These are phyloP conservation scores for Zonotrichia albicollis DNA, from an alignment of 2,797 vertebrate genomes.

Conservation along the genomic window DNA sequence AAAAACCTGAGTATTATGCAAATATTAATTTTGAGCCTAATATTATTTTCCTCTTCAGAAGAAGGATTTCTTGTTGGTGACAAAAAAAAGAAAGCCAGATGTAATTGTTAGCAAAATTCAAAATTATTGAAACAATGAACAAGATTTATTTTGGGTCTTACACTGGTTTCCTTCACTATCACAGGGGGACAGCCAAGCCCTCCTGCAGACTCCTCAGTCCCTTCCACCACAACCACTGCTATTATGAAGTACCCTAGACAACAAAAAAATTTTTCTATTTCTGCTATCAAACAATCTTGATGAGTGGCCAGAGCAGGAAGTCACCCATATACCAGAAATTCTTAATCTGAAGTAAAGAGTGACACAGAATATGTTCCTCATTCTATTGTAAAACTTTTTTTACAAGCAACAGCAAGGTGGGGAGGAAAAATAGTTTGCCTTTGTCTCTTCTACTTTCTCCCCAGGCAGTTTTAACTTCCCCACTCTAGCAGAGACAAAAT, in stretches of 20 bases:
- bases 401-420: neutral
- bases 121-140: neutral
- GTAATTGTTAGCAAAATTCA: neutral
- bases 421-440: neutral
- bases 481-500: neutral
- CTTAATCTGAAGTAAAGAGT: neutral
- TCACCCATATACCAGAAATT: neutral
- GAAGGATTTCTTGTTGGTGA: neutral
- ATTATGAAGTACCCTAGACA: neutral
- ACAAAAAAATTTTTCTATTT: neutral
- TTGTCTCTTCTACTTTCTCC: neutral
- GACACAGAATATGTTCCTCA: neutral
- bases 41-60: neutral
- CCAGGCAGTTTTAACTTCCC: neutral
- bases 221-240: neutral
- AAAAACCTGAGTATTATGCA: rapidly evolving
- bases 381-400: neutral
- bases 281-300: neutral
- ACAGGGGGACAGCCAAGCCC: neutral
- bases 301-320: neutral
- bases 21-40: neutral
- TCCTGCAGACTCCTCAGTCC: neutral
- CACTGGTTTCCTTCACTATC: neutral
- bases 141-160: neutral
- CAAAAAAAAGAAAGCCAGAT: neutral